Evolutionary conservation across 2,797 vertebrate genomes (phyloP).

Genomic region (Acrossocheilus fasciatus): DNA sequence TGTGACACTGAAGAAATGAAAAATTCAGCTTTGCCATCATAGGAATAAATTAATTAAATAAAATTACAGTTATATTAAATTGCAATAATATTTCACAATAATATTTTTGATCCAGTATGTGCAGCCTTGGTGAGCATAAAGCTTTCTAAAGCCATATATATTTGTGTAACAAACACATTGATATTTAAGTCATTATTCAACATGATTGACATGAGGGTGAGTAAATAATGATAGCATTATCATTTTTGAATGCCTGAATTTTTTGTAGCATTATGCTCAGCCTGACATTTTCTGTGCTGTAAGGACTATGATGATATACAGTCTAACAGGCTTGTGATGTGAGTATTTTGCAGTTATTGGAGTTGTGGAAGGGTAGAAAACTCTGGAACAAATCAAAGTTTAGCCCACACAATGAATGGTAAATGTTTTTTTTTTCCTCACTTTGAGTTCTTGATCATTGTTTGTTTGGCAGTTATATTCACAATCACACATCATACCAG

Average conservation of each 20-base stretch:
- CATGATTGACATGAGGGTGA: neutral
- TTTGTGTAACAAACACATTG: neutral
- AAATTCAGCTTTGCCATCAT: neutral
- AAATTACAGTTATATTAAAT: neutral
- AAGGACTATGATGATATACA: neutral
- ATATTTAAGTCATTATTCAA: neutral
- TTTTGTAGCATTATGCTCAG: neutral
- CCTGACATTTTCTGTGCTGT: neutral
- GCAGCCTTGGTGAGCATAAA: neutral
- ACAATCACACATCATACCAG: neutral
- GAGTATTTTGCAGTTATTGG: neutral
- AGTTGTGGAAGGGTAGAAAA: neutral
- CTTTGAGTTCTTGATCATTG: slow-evolving; percentile 16
- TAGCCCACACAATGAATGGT: slow-evolving; percentile 20
- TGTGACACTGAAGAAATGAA: neutral
- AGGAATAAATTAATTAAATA: neutral
- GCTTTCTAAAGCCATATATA: neutral
- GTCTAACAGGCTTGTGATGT: neutral
- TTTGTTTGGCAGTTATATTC: slow-evolving; percentile 6
- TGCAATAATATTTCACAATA: neutral
- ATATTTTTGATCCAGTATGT: neutral
- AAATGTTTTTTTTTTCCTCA: neutral
- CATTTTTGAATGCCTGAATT: neutral
- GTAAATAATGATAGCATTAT: neutral
- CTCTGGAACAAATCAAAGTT: slow-evolving; percentile 2